phyloP scores from a whole-genome alignment of 2,888 invertebrate species.

The Ormia ochracea region DNA sequence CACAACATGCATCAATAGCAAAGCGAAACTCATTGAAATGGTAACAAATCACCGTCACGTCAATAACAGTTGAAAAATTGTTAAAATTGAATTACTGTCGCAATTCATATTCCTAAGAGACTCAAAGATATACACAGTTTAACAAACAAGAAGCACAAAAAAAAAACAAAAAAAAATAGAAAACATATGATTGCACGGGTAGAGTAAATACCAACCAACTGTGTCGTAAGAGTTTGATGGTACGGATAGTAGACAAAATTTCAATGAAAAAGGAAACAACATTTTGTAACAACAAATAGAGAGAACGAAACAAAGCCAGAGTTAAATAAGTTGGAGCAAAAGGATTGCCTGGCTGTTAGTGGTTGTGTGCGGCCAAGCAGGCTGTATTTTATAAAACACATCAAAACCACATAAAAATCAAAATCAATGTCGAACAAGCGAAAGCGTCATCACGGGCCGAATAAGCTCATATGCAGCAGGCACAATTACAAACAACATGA shows the following conservation, averaged over 20 bases:
- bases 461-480: background rate
- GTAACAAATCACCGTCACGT: slow-evolving; percentile 74
- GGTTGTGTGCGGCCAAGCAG: slow-evolving; percentile 34
- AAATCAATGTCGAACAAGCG: slow-evolving; percentile 51
- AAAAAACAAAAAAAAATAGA: background rate
- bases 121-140: slow-evolving; percentile 24
- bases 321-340: background rate
- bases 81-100: slow-evolving; percentile 73
- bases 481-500: slow-evolving; percentile 33
- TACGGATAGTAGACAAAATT: background rate
- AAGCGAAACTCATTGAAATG: slow-evolving; percentile 62
- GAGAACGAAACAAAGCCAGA: background rate
- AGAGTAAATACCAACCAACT: background rate
- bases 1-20: background rate
- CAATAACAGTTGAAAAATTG: slow-evolving; percentile 76
- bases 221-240: background rate
- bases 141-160: background rate
- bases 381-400: slow-evolving; percentile 54
- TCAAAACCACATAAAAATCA: slow-evolving; percentile 60
- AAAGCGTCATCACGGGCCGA: background rate
- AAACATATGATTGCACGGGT: slow-evolving; percentile 4
- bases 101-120: slow-evolving; percentile 63
- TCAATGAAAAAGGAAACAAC: background rate
- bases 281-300: background rate
- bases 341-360: too few relatives aligned